phyloP scores from a whole-genome alignment of 2,113 vertebrate species.

The Tychaedon coryphoeus region DNA sequence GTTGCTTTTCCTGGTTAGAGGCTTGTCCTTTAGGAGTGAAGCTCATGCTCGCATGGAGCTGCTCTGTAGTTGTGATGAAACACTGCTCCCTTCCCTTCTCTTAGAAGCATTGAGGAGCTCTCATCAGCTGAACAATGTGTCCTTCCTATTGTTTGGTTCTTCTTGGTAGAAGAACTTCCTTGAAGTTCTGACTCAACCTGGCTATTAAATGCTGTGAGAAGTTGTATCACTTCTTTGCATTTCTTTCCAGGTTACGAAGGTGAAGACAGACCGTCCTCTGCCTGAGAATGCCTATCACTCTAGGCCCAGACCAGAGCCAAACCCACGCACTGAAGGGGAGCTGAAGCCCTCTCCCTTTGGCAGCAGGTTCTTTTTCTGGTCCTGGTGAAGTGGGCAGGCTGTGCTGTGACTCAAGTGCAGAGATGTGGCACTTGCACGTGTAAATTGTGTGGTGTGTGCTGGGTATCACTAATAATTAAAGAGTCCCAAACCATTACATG shows the following conservation, averaged over 20 bases:
- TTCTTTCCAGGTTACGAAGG: conserved; percentile 89
- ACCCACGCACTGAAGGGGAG: conserved; percentile 75
- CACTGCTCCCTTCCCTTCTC: not conserved
- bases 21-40: not conserved
- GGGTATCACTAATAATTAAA: conserved; percentile 54
- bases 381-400: conserved; percentile 70
- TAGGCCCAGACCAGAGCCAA: conserved; percentile 85
- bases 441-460: not conserved
- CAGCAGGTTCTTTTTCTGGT: conserved; percentile 89
- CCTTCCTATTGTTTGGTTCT: not conserved
- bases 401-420: not conserved
- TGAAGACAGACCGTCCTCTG: conserved; percentile 85
- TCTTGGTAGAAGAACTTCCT: not conserved
- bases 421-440: not conserved
- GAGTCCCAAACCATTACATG: conserved; percentile 36
- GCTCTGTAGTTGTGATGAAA: not conserved
- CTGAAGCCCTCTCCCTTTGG: conserved; percentile 87
- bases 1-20: not conserved
- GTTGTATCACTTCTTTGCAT: not conserved
- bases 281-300: conserved; percentile 92
- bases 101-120: not conserved
- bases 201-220: not conserved
- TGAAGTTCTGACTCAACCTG: not conserved
- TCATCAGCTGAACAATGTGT: not conserved
- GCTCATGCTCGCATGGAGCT: not conserved